Evolutionary conservation across 2,888 invertebrate genomes (phyloP).

Genomic region (Adineta ricciae): DNA sequence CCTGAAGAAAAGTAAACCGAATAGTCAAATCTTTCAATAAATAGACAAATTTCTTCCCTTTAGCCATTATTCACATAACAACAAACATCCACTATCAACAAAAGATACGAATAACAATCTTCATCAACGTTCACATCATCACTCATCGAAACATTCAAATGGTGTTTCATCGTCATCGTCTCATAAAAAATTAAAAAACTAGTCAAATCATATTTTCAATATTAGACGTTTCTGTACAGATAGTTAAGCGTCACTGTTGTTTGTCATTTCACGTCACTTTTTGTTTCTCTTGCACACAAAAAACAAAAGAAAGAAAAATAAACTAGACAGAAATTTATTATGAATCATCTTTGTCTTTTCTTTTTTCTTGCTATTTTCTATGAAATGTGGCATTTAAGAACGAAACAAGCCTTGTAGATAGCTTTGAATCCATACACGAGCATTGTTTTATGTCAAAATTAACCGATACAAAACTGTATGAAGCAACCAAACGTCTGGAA

Average conservation of each 20-base stretch:
- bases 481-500: background rate
- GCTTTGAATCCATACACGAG: background rate
- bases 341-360: background rate
- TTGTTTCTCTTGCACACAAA: constrained; percentile 7
- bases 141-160: constrained; percentile 7
- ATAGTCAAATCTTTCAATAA: background rate
- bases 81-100: background rate
- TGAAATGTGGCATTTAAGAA: background rate
- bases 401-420: background rate
- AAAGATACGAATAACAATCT: background rate
- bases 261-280: background rate
- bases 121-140: background rate
- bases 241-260: background rate
- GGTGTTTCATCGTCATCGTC: background rate
- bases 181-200: background rate
- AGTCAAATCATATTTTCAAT: background rate
- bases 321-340: background rate
- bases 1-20: background rate
- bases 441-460: background rate
- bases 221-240: background rate
- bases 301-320: background rate
- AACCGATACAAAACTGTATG: background rate
- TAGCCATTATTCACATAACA: background rate
- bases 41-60: background rate
- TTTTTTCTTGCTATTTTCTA: background rate